Evolutionary conservation across 2,113 vertebrate species (phyloP), one percentile per base, ranked within the genome.

Genomic region (Ovibos moschatus): DNA sequence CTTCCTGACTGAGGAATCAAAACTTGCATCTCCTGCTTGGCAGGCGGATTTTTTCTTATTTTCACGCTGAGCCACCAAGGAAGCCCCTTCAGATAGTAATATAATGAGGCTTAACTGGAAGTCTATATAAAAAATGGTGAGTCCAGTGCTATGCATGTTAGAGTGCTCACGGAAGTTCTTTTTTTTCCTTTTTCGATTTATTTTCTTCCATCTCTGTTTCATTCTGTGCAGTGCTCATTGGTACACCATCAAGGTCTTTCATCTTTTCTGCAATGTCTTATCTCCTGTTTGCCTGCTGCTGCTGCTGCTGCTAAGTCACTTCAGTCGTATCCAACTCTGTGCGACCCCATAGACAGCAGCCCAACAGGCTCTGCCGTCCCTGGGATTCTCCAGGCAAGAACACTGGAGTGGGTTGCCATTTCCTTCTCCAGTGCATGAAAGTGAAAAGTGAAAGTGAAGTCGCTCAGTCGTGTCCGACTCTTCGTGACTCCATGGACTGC

Each of bases 11-110:
- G 0, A 74, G 19, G 67, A 74, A 74, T 40, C n/a, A 21, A n/a
- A 71, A 13, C n/a, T 74, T 23, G 67, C 19, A 13, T 3, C 67
- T 40, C 19, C 19, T 23, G 19, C 67, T 6, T 40, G 19, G 10
- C n/a, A 23, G n/a, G n/a, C 1, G 1, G 64, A 36, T 71, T 71
- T 30, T 36, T 40, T 2, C 2, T 71, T 12, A 12, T 71, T 71
- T 36, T 11, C 4, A 0, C 0, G 0, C 67, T 71, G n/a, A 40
- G 67, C 67, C 67, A 40, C 67, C 67, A 12, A 2, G n/a, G 67
- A 40, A 23, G 67, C 67, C 19, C n/a, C 67, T 40, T 40, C 67
- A 23, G 10, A 74, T 6, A 67, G 33, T 40, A 25, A 23, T 40
- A 74, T 23, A 67, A 17, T 3, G 27, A 30, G 10, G 33, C 1